A percentile compares a stretch with the other conserved stretches of the same genome.
Conservation (phyloP, 2,113 vertebrate genomes). For the Toxotes jaculatrix region DNA sequence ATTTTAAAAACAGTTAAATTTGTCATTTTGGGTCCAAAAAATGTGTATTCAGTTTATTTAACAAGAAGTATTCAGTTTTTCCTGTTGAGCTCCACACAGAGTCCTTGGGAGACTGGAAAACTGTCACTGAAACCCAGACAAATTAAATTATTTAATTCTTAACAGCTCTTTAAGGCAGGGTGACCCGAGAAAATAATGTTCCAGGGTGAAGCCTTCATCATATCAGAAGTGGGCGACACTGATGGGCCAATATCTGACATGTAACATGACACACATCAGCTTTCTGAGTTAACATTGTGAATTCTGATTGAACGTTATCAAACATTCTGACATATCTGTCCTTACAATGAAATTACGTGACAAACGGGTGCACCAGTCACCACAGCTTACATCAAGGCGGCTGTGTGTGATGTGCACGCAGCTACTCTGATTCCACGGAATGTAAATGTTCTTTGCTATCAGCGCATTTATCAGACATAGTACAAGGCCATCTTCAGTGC, state of each 20-base stretch:
- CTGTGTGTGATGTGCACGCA: neutral
- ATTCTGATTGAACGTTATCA: too few species aligned
- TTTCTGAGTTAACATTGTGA: neutral
- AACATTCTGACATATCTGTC: neutral
- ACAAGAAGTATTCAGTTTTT: neutral
- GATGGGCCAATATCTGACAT: neutral
- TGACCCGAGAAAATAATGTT: conserved; percentile 1
- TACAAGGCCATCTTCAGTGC: neutral
- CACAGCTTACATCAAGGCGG: neutral
- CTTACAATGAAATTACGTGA: neutral
- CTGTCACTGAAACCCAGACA: neutral
- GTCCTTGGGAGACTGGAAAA: neutral
- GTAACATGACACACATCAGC: neutral
- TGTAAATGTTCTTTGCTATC: neutral
- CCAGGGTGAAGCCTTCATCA: neutral
- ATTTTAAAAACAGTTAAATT: neutral
- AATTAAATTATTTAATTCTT: conserved; percentile 16
- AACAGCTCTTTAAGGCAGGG: conserved; percentile 6
- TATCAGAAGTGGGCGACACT: neutral
- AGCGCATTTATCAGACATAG: neutral
- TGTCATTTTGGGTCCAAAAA: neutral
- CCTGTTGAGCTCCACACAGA: neutral
- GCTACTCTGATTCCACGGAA: neutral
- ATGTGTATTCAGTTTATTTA: neutral
- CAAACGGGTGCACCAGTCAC: neutral